A percentile compares a stretch with the other conserved stretches of the same genome.
Evolutionary conservation across 2,797 vertebrate genomes (phyloP).

Genomic region (Rhinatrema bivittatum): DNA sequence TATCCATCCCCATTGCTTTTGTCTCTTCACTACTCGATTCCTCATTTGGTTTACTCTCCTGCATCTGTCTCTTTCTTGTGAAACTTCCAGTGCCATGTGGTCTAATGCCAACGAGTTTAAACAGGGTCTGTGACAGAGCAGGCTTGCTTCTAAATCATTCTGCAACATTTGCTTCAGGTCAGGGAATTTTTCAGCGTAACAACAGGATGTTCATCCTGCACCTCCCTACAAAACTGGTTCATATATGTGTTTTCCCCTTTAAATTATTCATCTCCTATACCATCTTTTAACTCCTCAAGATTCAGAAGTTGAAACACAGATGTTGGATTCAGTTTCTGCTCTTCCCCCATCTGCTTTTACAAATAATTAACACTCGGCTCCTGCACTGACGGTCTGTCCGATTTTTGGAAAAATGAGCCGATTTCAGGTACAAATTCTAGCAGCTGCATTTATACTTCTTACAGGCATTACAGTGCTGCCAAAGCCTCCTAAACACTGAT

Average conservation of each 20-base stretch:
- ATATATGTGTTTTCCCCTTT: not conserved
- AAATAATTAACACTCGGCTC: too few relatives aligned
- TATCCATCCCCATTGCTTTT: too few relatives aligned
- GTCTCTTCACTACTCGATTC: too few relatives aligned
- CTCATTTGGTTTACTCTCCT: too few relatives aligned
- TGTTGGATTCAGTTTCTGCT: not conserved
- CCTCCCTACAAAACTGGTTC: not conserved
- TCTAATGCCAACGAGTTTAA: too few relatives aligned
- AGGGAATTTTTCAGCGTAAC: not conserved
- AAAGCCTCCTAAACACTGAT: constrained; percentile 20
- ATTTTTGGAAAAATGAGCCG: constrained; percentile 6
- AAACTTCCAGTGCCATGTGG: too few relatives aligned
- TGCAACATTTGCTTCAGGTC: not conserved
- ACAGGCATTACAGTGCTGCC: constrained; percentile 5
- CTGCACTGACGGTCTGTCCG: too few relatives aligned
- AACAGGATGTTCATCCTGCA: not conserved
- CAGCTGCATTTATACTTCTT: not conserved
- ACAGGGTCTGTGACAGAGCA: too few relatives aligned
- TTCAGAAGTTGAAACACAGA: constrained; percentile 1
- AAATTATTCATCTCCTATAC: not conserved
- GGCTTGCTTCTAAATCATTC: not conserved
- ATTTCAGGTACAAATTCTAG: not conserved
- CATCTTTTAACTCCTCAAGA: not conserved
- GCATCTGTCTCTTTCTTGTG: too few relatives aligned
- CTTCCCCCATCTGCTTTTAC: too few relatives aligned